Base-by-base conservation (phyloP, 2,797 vertebrate species). In the Enteromius anoplus region DNA sequence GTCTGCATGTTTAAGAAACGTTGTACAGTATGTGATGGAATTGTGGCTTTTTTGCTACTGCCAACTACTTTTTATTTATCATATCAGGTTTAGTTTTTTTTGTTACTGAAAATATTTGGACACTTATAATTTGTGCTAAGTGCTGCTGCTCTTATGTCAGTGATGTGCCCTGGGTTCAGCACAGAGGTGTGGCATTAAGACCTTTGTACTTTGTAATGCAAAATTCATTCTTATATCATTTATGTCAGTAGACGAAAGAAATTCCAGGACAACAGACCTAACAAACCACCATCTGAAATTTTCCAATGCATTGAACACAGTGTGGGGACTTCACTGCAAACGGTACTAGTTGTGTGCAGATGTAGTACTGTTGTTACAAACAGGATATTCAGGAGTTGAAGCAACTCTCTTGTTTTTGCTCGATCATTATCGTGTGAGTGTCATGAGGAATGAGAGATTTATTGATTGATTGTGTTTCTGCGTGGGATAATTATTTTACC, bases 321-420 rank as follows among this genome's bases (percentile, higher is more conserved):
- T 37, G 15, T 5, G 1, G 47, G 29, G 51, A 32, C 26, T 45
- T 72, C 4, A 32, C 26, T 42, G 10, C 21, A 4, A 10, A 58
- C 14, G 15, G 78, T 80, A 80, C 78, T 10, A 32, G 66, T 26
- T 68, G 21, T 51, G 68, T 66, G 29, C 7, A 40, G 62, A 78
- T 55, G 21, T 10, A 55, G 53, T n/a, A 21, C 53, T 58, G 53
- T 58, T 55, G 53, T n/a, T n/a, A 2, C 10, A 1, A 75, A 42
- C n/a, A 42, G 75, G 55, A 12, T 53, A 15, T 29, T 51, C 23
- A 51, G 47, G 19, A 75, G 37, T 45, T 68, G 37, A 40, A 23
- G 5, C n/a, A 42, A 80, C 77, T 14, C 7, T 47, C 14, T n/a
- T 6, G 7, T 68, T 51, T 66, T 37, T 3, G 21, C 11, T 51